phyloP scores from a whole-genome alignment of 1,140 invertebrate species.

The Pseudomyrmex sp. region DNA sequence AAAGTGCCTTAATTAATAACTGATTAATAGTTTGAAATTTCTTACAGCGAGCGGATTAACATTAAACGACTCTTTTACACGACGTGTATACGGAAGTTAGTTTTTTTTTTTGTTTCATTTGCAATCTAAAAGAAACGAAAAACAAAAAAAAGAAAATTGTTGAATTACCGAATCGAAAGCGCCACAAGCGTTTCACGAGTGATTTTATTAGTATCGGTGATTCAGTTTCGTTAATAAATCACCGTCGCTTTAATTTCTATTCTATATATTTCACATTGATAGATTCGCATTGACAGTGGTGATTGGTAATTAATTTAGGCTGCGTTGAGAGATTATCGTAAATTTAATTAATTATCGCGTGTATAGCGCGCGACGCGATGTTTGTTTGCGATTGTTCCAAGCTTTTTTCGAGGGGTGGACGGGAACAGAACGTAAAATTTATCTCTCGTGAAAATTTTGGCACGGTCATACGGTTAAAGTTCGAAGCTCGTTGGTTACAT shows the following conservation, averaged over 20 bases:
- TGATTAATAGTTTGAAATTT: background rate
- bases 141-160: background rate
- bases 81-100: background rate
- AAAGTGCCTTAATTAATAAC: background rate
- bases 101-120: background rate
- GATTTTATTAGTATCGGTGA: background rate
- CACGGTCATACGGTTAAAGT: slow-evolving; percentile 1
- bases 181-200: background rate
- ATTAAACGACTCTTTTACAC: background rate
- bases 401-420: background rate
- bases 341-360: background rate
- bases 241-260: slow-evolving; percentile 10
- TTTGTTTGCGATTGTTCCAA: background rate
- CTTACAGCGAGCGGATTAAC: background rate
- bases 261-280: too few species aligned
- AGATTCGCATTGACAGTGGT: too few species aligned
- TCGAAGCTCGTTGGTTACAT: slow-evolving; percentile 11
- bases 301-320: too few species aligned
- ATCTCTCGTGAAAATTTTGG: slow-evolving; percentile 12
- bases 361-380: background rate
- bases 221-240: slow-evolving; percentile 27
- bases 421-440: slow-evolving; percentile 7
- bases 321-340: background rate
- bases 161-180: background rate
- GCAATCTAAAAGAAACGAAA: too few species aligned